These are phyloP conservation scores for Tachina grossa DNA, from an alignment of 2,888 invertebrate genomes.

Conservation along the genomic window DNA sequence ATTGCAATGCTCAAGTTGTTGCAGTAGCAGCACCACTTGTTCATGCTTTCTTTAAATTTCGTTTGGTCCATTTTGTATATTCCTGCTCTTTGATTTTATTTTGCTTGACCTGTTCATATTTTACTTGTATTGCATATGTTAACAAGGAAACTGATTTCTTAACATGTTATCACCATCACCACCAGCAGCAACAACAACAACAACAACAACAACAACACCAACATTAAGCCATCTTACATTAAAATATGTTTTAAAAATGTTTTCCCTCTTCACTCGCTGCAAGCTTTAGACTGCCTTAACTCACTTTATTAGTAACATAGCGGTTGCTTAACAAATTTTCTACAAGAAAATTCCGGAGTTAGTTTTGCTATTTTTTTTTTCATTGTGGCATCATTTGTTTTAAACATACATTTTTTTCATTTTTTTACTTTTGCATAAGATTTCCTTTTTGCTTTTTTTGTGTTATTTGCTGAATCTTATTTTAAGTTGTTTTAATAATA, in stretches of 20 bases:
- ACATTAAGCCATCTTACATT: constrained; percentile 30
- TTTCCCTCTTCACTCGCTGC: not conserved
- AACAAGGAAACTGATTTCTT: constrained; percentile 70
- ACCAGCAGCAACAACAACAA: not conserved
- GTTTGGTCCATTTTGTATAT: not conserved
- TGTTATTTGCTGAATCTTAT: constrained; percentile 2
- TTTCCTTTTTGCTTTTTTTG: constrained; percentile 13
- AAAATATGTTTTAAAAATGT: constrained; percentile 54
- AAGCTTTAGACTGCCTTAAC: constrained; percentile 35
- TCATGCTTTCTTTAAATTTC: constrained; percentile 35
- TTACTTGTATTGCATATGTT: constrained; percentile 56
- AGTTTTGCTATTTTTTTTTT: constrained; percentile 48
- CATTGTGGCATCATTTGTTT: constrained; percentile 55
- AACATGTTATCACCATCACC: constrained; percentile 59
- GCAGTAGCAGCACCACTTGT: constrained; percentile 41
- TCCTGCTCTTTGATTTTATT: constrained; percentile 8
- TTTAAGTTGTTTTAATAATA: constrained; percentile 53
- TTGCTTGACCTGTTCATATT: constrained; percentile 10
- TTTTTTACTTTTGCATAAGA: constrained; percentile 22
- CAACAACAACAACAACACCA: constrained; percentile 3
- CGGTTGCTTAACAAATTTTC: constrained; percentile 64
- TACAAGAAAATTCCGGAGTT: constrained; percentile 51
- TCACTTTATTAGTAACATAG: constrained; percentile 58
- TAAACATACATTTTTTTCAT: not conserved
- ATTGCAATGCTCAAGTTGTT: constrained; percentile 73